Conservation (phyloP, 2,113 vertebrate species). For the Rhinolophus ferrumequinum region DNA sequence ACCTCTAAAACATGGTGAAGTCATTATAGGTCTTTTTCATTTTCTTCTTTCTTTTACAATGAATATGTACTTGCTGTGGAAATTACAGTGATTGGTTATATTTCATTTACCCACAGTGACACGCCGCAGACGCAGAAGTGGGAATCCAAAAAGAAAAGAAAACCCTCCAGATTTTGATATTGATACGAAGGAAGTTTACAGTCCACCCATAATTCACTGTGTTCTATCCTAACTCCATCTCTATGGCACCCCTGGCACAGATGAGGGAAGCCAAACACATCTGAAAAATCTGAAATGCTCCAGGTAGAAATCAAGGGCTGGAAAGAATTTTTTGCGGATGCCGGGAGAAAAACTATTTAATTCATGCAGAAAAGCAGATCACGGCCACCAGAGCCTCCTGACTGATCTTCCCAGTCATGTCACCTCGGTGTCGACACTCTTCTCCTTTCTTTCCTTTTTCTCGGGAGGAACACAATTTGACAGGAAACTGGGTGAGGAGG, state of each 20-base stretch:
- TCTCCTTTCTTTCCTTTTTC: not conserved
- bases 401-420: not conserved
- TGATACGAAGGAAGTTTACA: accelerated
- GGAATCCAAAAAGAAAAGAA: not conserved
- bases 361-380: not conserved
- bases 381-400: accelerated
- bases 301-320: not conserved
- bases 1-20: not conserved
- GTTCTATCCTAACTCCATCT: not conserved
- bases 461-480: not conserved
- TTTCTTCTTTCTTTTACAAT: not conserved
- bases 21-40: not conserved
- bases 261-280: not conserved
- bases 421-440: not conserved
- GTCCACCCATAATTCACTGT: not conserved
- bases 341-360: not conserved
- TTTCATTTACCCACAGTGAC: not conserved
- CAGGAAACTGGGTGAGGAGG: not conserved
- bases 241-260: not conserved
- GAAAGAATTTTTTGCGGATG: not conserved
- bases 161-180: not conserved
- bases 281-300: not conserved
- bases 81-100: not conserved
- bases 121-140: not conserved
- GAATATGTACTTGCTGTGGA: not conserved